Evolutionary conservation across 2,888 invertebrate species (phyloP), one percentile per base, ranked within the genome.

Genomic region (Cosmorhoe ocellata): DNA sequence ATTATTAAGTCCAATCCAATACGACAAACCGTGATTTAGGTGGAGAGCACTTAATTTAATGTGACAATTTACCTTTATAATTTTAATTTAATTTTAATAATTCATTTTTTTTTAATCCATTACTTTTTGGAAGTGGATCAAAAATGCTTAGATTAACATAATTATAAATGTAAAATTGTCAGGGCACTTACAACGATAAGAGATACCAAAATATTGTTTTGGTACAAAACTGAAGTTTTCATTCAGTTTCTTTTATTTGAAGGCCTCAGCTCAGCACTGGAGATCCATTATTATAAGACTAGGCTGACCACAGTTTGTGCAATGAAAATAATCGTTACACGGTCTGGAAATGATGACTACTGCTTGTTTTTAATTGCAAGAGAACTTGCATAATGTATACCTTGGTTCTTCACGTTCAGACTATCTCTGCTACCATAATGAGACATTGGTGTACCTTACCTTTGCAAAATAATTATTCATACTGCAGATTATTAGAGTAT

Each of bases 401-500:
- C 57, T 55, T 56, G 26, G 13, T 48, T 46, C 53, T 51, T 45
- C 42, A 34, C 56, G 54, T 46, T 49, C 47, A 50, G 53, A 44
- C 48, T 45, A 26, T 47, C 36, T 46, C 53, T 39, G 60, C 52
- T 61, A 63, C 14, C 44, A 33, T 43, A 41, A 49, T 64, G 61
- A 65, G 26, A 69, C 61, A 61, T 58, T 57, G 47, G 61, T 64
- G 73, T 72, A 76, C 72, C 77, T 75, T 76, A 70, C 75, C 75
- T 76, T 70, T 42, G 45, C 41, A 57, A 53, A 50, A 45, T 48
- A 10, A 42, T 51, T 55, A 43, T 51, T 44, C 39, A 53, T 43
- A 51, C 38, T 52, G 41, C 52, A 55, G 43, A 49, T 57, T 40
- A 51, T 58, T 38, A 41, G 43, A 53, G 39, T 32, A 24, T 45